Percentiles rank a stretch among this genome's conserved stretches.
Evolutionary conservation across 2,113 vertebrate genomes (phyloP).

Genomic region (Gadus macrocephalus): DNA sequence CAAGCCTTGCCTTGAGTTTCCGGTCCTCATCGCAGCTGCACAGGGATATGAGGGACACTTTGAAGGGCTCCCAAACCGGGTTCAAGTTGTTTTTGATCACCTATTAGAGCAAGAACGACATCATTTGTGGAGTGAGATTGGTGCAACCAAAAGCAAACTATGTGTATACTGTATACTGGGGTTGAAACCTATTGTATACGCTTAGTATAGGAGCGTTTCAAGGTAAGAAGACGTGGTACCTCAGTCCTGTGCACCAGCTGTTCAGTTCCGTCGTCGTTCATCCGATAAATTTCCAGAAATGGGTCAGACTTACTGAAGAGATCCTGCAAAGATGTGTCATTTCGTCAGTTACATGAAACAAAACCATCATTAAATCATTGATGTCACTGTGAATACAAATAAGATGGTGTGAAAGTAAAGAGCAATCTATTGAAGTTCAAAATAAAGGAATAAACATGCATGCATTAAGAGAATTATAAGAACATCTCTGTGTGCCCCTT

Average conservation of each 20-base stretch:
- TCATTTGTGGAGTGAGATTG: constrained; percentile 8
- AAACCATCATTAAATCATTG: too few relatives aligned
- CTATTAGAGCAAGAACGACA: constrained; percentile 52
- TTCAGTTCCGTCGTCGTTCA: constrained; percentile 80
- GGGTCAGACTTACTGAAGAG: constrained; percentile 96
- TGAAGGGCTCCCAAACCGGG: constrained; percentile 93
- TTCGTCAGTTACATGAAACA: neutral
- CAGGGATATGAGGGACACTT: constrained; percentile 88
- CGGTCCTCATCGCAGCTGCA: constrained; percentile 90
- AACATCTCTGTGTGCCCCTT: too few relatives aligned
- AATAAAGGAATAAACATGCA: too few relatives aligned
- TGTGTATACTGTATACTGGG: neutral
- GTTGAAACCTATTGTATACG: neutral
- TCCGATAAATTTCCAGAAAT: constrained; percentile 89
- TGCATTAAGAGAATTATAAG: too few relatives aligned
- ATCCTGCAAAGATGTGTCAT: constrained; percentile 70
- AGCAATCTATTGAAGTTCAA: too few relatives aligned
- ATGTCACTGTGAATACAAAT: too few relatives aligned
- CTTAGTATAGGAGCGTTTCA: neutral
- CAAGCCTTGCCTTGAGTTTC: constrained; percentile 81
- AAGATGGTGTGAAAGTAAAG: too few relatives aligned
- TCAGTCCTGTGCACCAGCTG: constrained; percentile 92
- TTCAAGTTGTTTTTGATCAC: constrained; percentile 96
- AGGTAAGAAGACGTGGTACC: constrained; percentile 54
- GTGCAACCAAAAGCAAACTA: constrained; percentile 5